Base-by-base conservation (phyloP, 2,888 invertebrate genomes). In the Aleiodes leptofemur region DNA sequence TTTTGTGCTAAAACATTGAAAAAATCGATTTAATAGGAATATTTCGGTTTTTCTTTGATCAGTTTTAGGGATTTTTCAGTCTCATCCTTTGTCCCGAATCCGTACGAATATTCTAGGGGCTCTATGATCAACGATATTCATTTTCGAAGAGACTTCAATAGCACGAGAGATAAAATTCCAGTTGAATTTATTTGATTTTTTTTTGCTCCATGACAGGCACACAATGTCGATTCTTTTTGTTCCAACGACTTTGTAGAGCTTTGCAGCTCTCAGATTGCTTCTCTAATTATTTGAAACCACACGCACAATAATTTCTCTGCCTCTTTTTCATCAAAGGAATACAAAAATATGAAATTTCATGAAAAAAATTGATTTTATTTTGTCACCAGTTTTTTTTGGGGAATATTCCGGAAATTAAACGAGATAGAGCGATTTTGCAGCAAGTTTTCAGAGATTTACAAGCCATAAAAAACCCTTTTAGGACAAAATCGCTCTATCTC, bases 51-150 rank as follows among this genome's bases (percentile, higher is more conserved):
- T 34, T 61, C 61, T 38, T 38, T 61, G 61, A 61, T 23, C 23
- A 23, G 38, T 38, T n/a, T 38, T 34, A 61, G 34, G 13, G 14
- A 38, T 14, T 61, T 61, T 38, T 23, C 2, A 38, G 13, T 38
- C 34, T 13, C 9, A 5, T 38, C 14, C 14, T 38, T 61, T n/a
- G n/a, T 14, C 34, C 38, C 38, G 1, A 34, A 23, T 38, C 61
- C 9, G 13, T 61, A 14, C 38, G 34, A 61, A 61, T 61, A 38
- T 61, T 61, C 38, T 61, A 61, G 4, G 61, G 61, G n/a, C 43
- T 61, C 43, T 16, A 43, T 61, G 14, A 61, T 61, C 61, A 61
- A 61, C 61, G 61, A 16, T 61, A 61, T 61, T 61, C 14, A 43
- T 43, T 61, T 61, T 43, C 61, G 34, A 14, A n/a, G 14, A 38